Evolutionary conservation across 2,113 vertebrate genomes (phyloP), one percentile per base, ranked within the genome.

Genomic region (Salvelinus fontinalis): DNA sequence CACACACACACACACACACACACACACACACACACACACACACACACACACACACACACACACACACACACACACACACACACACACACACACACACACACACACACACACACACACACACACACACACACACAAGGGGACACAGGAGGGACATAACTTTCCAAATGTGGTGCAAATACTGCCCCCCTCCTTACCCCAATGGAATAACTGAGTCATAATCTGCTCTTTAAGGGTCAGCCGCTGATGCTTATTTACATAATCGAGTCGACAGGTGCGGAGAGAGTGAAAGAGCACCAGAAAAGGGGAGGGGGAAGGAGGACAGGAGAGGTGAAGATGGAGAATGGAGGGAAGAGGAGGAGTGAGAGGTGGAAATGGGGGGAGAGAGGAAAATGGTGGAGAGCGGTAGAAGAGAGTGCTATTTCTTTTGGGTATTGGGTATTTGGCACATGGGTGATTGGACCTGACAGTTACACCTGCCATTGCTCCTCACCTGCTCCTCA

Each of bases 171-270:
- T 82, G 87, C 87, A 86, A 84, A 89, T 87, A 83, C 82, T 71
- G 76, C 76, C 82, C 79, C 75, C 79, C 80, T 72, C 85, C 82
- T 59, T 84, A 85, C 88, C 92, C 92, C 92, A 86, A 79, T 85
- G 92, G 92, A 92, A 93, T 92, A 93, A 75, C 85, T 83, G 80
- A 89, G 91, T 68, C 77, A 87, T 88, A 89, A 93, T 94, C 93
- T 92, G 92, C 91, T 94, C 94, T 88, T 93, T 90, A 92, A 89
- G 90, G 88, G 83, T 86, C 31, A 20, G 0, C 73, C 84, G 81
- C 86, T 91, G 93, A 95, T 86, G 77, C 91, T 95, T 92, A 96
- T 96, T 92, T 95, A 91, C 96, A 96, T 97, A 95, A 96, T 97
- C 94, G 86, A 89, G 90, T 92, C 92, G 96, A 96, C 95, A 95